Evolutionary conservation across 2,888 invertebrate genomes (phyloP), one percentile per base, ranked within the genome.

Genomic region (Drosophila flavopinicola): DNA sequence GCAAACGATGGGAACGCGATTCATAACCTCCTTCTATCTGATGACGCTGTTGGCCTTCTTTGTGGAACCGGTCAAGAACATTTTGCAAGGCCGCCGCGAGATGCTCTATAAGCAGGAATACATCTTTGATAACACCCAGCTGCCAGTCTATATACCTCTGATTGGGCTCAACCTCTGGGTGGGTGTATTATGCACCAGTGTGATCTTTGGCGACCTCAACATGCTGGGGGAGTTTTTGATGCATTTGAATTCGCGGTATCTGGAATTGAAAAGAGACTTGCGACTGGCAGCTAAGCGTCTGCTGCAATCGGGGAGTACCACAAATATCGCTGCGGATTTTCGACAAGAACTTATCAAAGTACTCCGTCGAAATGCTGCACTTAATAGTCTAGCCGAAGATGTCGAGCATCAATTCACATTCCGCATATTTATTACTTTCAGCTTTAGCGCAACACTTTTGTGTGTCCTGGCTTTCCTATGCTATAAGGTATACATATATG

Each of bases 161-260:
- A 48, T 89, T 17, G 0, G 35, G 0, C 33, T 68, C 0, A 66
- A 68, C 1, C 24, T 76, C 1, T 87, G 79, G 78, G 58, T 73
- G 6, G 84, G 87, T 6, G 6, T 72, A 1, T 48, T 75, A 3
- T 73, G 87, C 3, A 75, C 65, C 6, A 73, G 71, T 3, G 69
- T 75, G 11, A 27, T 87, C 1, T 67, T 80, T 1, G 84, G 73
- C 2, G 88, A 89, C 17, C 57, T 85, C 0, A 88, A 85, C 74
- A 23, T 85, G 1, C 39, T 89, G 58, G 88, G 83, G 9, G 85
- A 69, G 48, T 49, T 84, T 29, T 78, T 89, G 37, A 65, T 89
- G 69, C 88, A 89, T 35, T 61, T 89, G 10, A 88, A 89, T 67
- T 78, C 65, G 1, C 73, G 87, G 0, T 89, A 89, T 47, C 24